Evolutionary conservation across 2,797 vertebrate genomes (phyloP), one percentile per base, ranked within the genome.

Genomic region (Liparis tanakae): DNA sequence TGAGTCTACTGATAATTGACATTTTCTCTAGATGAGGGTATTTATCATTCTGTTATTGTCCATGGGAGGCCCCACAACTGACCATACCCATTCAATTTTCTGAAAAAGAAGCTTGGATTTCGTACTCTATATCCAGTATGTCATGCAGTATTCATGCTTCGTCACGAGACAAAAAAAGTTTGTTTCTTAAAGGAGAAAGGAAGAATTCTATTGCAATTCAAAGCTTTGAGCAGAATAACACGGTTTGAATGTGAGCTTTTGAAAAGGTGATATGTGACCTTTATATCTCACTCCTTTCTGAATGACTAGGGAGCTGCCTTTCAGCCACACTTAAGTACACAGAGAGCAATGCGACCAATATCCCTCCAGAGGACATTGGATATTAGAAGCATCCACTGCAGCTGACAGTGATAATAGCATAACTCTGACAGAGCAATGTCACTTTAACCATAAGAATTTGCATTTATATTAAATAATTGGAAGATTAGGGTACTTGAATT

Each of bases 21-120:
- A 94, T 96, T 96, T 95, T 92, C 90, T 90, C 53, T 67, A 88
- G 94, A 94, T 88, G 87, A 94, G 92, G 86, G 89, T 92, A 92
- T 96, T 95, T 88, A 94, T 96, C 91, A 95, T 95, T 95, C 94
- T 90, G 93, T 94, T 93, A 93, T 91, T 95, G 87, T 92, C 94
- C 93, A 93, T 90, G 92, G 94, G 95, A 94, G 93, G 90, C 91
- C 92, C 90, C 85, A 87, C 90, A 89, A 94, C 91, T 94, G 92
- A 94, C 94, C 93, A 89, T 79, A 70, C 34, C 43, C 77, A 51
- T 75, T 63, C 64, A 76, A 62, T 74, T 76, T 80, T 83, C 50
- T 54, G 56, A 84, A 79, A 81, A 83, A 85, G 63, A 69, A 48
- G 64, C 60, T 81, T 63, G 51, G 62, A 78, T 78, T 87, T 57